Evolutionary conservation across 1,140 invertebrate species (phyloP).

Genomic region (Rhyacophila brunnea): DNA sequence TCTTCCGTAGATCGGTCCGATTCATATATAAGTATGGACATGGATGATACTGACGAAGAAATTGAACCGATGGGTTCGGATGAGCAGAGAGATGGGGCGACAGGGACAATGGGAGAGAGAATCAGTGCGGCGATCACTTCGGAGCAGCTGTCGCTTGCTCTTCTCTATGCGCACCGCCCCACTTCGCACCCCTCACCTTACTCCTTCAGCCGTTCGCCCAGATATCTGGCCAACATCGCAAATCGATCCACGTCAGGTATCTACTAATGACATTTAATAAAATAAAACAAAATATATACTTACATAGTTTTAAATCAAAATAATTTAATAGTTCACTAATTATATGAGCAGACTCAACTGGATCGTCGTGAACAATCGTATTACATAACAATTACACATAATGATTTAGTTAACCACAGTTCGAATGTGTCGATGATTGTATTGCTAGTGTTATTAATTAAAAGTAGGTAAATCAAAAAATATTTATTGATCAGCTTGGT

Average conservation of each 20-base stretch:
- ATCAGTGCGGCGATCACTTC: slow-evolving; percentile 17
- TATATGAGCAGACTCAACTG: too few relatives aligned
- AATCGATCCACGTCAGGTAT: slow-evolving; percentile 7
- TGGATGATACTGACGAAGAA: slow-evolving; percentile 26
- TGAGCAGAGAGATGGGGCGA: slow-evolving; percentile 12
- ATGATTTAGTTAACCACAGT: too few relatives aligned
- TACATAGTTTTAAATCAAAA: background rate
- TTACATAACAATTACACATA: too few relatives aligned
- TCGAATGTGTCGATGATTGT: background rate
- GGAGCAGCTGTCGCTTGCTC: slow-evolving; percentile 28
- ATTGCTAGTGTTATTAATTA: background rate
- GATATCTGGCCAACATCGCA: slow-evolving; percentile 13
- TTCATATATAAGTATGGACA: background rate
- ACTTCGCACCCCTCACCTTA: slow-evolving; percentile 3
- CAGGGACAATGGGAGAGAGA: background rate
- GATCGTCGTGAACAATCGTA: too few relatives aligned
- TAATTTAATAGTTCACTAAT: too few relatives aligned
- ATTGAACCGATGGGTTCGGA: slow-evolving; percentile 17
- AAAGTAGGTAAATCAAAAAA: background rate
- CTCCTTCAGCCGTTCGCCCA: slow-evolving; percentile 24
- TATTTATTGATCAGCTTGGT: background rate
- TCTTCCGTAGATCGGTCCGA: background rate
- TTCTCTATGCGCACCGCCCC: slow-evolving; percentile 10
- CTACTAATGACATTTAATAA: background rate
- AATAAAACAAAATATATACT: background rate